Evolutionary conservation across 2,888 invertebrate genomes (phyloP).

Genomic region (Toxonevra muliebris): DNA sequence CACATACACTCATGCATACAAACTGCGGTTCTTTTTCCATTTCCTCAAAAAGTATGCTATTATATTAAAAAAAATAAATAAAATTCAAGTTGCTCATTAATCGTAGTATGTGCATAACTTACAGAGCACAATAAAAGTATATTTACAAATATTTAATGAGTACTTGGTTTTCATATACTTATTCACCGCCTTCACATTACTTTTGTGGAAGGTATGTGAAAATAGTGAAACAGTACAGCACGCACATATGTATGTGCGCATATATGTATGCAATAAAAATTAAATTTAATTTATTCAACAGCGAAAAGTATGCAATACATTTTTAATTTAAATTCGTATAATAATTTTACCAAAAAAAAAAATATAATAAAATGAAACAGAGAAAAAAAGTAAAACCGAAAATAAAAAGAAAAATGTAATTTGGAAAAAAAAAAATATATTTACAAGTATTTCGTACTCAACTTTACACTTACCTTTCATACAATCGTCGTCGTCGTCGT

Average conservation of each 20-base stretch:
- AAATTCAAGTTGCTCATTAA: too few species aligned
- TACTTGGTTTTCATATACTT: too few species aligned
- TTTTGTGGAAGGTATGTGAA: too few species aligned
- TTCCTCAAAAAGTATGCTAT: too few species aligned
- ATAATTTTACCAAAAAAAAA: background rate
- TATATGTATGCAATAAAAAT: constrained; percentile 32
- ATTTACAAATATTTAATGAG: too few species aligned
- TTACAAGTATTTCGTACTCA: background rate
- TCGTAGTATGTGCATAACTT: too few species aligned
- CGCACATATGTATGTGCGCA: constrained; percentile 21
- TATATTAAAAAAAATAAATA: too few species aligned
- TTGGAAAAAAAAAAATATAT: background rate
- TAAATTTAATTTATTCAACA: constrained; percentile 51
- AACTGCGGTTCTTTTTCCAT: too few species aligned
- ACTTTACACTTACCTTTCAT: constrained; percentile 1
- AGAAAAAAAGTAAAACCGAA: background rate
- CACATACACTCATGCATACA: too few species aligned
- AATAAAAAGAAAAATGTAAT: background rate
- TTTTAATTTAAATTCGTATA: constrained; percentile 51
- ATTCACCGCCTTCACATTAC: too few species aligned
- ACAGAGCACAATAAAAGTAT: too few species aligned
- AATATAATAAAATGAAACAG: background rate
- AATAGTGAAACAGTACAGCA: too few species aligned
- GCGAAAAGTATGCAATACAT: constrained; percentile 55
- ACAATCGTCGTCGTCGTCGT: background rate